These are phyloP conservation scores for Paradoxurus hermaphroditus DNA, from an alignment of 2,113 vertebrate species.

Conservation along the genomic window DNA sequence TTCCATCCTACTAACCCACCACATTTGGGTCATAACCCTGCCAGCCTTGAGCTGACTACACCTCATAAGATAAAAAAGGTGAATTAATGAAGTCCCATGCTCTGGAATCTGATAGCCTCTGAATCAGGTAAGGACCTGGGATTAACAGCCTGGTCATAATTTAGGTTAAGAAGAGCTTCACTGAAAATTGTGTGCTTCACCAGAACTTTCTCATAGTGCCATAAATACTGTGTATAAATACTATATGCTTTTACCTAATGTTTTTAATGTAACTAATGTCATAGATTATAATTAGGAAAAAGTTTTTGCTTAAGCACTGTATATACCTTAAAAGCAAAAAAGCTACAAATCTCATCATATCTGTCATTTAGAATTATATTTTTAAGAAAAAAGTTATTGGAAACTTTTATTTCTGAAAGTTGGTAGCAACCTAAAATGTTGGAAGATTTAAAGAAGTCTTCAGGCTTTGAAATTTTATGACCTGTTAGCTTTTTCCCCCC, in stretches of 20 bases:
- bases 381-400: constrained; percentile 16
- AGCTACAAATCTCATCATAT: neutral
- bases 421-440: neutral
- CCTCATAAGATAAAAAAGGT: neutral
- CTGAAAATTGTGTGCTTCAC: neutral
- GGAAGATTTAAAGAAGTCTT: constrained; percentile 23
- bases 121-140: neutral
- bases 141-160: neutral
- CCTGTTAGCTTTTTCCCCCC: neutral
- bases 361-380: constrained; percentile 6
- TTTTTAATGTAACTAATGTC: neutral
- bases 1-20: neutral
- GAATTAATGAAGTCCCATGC: neutral
- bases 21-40: neutral
- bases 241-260: neutral
- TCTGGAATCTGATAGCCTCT: neutral
- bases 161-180: constrained; percentile 7
- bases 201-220: neutral
- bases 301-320: neutral
- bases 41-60: neutral
- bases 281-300: constrained; percentile 8
- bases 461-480: neutral
- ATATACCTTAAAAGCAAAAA: constrained; percentile 2
- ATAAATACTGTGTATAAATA: neutral
- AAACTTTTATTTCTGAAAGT: constrained; percentile 40